These are phyloP conservation scores for Hydrotaea cyrtoneurina DNA, from an alignment of 2,888 invertebrate species.

Conservation along the genomic window DNA sequence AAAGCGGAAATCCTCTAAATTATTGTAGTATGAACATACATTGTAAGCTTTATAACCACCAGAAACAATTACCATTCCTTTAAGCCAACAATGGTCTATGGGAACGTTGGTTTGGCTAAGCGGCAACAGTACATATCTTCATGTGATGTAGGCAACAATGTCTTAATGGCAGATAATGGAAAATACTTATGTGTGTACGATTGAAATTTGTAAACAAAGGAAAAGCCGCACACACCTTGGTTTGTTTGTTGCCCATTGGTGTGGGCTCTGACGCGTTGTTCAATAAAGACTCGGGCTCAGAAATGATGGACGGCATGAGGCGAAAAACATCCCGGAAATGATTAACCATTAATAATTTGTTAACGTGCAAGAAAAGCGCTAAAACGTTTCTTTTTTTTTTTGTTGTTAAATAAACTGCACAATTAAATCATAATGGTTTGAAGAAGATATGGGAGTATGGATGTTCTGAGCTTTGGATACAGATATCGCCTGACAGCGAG, in stretches of 20 bases:
- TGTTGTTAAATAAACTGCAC: background rate
- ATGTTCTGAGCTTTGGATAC: no score
- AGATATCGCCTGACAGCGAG: no score
- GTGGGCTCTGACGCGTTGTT: background rate
- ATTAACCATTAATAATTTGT: background rate
- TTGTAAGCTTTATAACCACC: no score
- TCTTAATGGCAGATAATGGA: constrained; percentile 2
- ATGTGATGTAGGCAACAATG: no score
- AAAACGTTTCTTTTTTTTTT: background rate
- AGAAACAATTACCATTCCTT: constrained; percentile 17
- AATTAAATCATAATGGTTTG: no score
- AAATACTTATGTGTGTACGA: background rate
- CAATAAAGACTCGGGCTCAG: background rate
- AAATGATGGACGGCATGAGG: background rate
- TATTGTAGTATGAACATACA: background rate
- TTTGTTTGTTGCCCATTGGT: background rate
- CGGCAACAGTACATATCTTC: no score
- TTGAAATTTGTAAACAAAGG: constrained; percentile 4
- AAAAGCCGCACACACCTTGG: background rate
- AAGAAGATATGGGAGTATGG: background rate
- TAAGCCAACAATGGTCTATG: constrained; percentile 6
- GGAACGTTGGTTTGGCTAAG: background rate
- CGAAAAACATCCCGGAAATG: background rate
- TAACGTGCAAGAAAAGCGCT: background rate
- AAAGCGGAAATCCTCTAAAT: constrained; percentile 4